Conservation (phyloP, 2,888 invertebrate species). For the Eurytoma adleriae region DNA sequence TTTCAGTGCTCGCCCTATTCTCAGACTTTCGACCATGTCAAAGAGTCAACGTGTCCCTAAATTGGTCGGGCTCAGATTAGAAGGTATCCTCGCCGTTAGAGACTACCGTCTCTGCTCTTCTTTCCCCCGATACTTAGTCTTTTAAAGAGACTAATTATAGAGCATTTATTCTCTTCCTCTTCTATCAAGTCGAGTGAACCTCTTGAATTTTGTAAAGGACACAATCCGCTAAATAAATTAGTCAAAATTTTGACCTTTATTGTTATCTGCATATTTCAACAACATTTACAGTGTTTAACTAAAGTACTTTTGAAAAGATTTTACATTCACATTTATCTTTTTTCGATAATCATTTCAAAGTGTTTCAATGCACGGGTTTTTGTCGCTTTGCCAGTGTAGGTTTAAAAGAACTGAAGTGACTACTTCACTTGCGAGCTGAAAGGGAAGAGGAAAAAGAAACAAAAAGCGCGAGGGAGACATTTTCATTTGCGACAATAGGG, state of each 20-base stretch:
- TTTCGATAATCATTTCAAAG: no score
- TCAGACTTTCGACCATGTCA: not conserved
- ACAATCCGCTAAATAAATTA: no score
- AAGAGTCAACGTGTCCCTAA: conserved; percentile 19
- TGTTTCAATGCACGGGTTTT: no score
- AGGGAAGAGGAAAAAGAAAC: conserved; percentile 4
- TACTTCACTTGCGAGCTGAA: conserved; percentile 9
- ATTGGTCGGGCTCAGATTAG: conserved; percentile 60
- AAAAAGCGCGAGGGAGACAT: not conserved
- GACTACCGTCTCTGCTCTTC: not conserved
- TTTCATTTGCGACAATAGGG: conserved; percentile 22
- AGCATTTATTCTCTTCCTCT: conserved; percentile 62
- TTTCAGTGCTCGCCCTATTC: not conserved
- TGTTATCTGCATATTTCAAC: no score
- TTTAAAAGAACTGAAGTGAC: no score
- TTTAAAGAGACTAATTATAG: conserved; percentile 66
- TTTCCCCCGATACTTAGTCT: conserved; percentile 60
- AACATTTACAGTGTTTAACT: no score
- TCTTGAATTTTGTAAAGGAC: conserved; percentile 32
- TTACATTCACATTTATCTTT: no score
- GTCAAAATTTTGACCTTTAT: no score
- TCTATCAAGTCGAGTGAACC: conserved; percentile 15
- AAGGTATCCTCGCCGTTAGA: conserved; percentile 46
- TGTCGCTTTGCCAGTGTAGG: no score
- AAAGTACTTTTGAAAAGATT: no score